Evolutionary conservation across 1,140 invertebrate species (phyloP).

Genomic region (Drosophila elegans): DNA sequence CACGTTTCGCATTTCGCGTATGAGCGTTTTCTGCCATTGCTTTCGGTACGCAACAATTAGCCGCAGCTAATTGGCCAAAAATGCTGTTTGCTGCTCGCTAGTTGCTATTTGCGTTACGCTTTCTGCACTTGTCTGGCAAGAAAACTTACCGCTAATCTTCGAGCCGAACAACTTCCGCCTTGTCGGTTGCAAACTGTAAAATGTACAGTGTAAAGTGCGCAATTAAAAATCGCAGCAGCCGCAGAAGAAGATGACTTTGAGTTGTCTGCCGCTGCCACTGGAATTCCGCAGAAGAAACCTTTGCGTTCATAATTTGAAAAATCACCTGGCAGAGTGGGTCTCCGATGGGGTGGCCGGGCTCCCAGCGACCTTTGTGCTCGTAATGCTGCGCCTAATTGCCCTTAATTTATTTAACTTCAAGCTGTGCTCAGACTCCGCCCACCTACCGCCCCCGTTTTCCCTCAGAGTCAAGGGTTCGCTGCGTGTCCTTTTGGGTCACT

Average conservation of each 20-base stretch:
- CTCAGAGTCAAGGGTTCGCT: conserved; percentile 69
- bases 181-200: conserved; percentile 55
- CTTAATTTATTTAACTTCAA: conserved; percentile 82
- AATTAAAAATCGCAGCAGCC: conserved; percentile 61
- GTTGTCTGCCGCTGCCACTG: conserved; percentile 28
- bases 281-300: conserved; percentile 44
- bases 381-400: conserved; percentile 77
- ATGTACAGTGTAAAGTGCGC: conserved; percentile 56
- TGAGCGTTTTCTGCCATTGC: conserved; percentile 16
- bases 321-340: conserved; percentile 51
- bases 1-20: conserved; percentile 68
- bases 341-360: conserved; percentile 1
- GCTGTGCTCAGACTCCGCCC: conserved; percentile 62
- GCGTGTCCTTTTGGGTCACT: conserved; percentile 71
- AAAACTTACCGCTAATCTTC: conserved; percentile 56
- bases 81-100: conserved; percentile 61
- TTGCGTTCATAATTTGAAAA: conserved; percentile 62
- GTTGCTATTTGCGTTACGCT: conserved; percentile 63
- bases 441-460: neutral
- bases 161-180: conserved; percentile 61
- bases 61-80: conserved; percentile 79
- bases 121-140: conserved; percentile 66
- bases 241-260: conserved; percentile 43
- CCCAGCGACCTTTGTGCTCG: conserved; percentile 60
- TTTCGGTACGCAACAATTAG: conserved; percentile 72